These are phyloP conservation scores for Rotaria macrura DNA, from an alignment of 2,888 invertebrate genomes.

Conservation along the genomic window DNA sequence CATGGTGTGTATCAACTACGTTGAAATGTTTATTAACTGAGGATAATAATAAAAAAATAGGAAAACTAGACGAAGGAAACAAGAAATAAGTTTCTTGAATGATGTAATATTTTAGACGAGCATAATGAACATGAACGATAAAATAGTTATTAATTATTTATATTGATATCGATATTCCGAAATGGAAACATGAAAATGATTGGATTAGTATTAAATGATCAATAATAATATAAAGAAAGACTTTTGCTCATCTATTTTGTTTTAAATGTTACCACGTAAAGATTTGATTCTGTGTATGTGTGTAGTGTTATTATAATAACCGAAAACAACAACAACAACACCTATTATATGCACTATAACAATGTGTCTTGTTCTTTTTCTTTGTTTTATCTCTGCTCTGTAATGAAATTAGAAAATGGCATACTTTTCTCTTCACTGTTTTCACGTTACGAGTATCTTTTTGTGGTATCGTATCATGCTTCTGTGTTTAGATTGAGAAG, in stretches of 20 bases:
- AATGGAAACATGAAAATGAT: too few relatives aligned
- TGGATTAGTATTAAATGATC: not conserved
- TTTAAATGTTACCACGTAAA: not conserved
- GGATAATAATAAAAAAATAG: not conserved
- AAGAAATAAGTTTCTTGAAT: not conserved
- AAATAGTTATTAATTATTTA: too few relatives aligned
- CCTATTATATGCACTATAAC: not conserved
- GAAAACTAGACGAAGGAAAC: not conserved
- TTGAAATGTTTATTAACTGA: not conserved
- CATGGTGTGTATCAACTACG: not conserved
- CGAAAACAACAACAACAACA: not conserved
- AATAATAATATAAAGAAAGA: not conserved
- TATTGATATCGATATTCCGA: too few relatives aligned
- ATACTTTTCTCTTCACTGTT: not conserved
- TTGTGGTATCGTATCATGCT: not conserved
- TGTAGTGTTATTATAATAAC: not conserved
- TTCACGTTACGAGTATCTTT: not conserved
- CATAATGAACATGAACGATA: not conserved
- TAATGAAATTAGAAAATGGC: not conserved
- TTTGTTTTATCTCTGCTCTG: constrained; percentile 6
- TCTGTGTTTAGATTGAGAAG: not conserved
- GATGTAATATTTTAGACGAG: not conserved
- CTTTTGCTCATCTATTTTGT: not conserved
- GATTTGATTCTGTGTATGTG: not conserved
- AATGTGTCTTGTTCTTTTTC: not conserved